Base-by-base conservation (phyloP, 2,888 invertebrate genomes). In the Drosophila neotestacea region DNA sequence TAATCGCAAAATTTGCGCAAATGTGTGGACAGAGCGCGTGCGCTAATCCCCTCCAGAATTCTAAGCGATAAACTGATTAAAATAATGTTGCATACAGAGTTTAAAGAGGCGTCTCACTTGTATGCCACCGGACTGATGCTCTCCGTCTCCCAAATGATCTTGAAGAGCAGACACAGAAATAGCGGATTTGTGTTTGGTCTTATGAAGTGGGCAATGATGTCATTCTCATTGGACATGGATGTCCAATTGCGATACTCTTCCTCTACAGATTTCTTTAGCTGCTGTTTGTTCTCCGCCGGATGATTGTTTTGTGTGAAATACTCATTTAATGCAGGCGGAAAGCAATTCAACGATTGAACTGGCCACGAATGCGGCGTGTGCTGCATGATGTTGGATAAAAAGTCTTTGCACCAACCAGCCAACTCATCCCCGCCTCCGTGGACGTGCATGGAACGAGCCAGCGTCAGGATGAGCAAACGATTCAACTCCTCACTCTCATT, bases 331-430 rank as follows among this genome's bases (percentile, higher is more conserved):
- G 96, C 96, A 0, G 96, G 95, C 0, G 99, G 99, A 91, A 99
- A 98, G 90, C 98, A 98, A 76, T 96, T 96, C 16, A 98, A 93
- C 0, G 98, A 98, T 91, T 98, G 98, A 69, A 96, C 95, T 0
- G 98, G 97, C 98, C 98, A 99, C 84, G 97, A 96, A 91, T 98
- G 98, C 0, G 98, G 98, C 0, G 98, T 99, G 91, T 97, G 97
- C 79, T 97, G 97, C 95, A 97, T 97, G 27, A 99, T 97, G 0
- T 96, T 96, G 0, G 95, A 95, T 6, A 99, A 93, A 27, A 99
- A 93, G 87, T 99, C 98, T 89, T 97, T 96, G 84, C 98, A 98
- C 95, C 98, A 98, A 3, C 95, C 95, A 51, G 91, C 92, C 46
- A 92, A 77, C 28, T 93, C 93, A 70, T 92, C 92, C 0, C 93